phyloP scores from a whole-genome alignment of 2,888 invertebrate genomes.

The Augochlorella aurata region DNA sequence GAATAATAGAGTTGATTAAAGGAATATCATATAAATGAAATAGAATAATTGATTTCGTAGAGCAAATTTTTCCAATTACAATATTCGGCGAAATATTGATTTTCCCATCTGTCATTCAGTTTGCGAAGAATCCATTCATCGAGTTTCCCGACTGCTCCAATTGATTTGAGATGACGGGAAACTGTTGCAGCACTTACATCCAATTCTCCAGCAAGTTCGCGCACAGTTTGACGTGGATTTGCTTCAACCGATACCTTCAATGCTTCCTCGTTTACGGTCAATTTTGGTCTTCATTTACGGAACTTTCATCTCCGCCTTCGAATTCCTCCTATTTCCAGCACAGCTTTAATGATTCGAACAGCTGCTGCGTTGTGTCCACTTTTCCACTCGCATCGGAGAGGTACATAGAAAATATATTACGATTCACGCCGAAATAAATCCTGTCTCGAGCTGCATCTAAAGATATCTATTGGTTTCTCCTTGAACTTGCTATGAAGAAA shows the following conservation, averaged over 20 bases:
- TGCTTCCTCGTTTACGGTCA: conserved; percentile 8
- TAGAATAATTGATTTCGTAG: no score
- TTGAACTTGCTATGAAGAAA: no score
- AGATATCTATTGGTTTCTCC: no score
- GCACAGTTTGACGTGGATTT: conserved; percentile 14
- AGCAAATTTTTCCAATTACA: no score
- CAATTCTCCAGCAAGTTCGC: conserved; percentile 15
- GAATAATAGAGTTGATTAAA: no score
- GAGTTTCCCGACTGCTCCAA: not conserved
- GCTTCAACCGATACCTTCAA: conserved; percentile 14
- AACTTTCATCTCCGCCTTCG: conserved; percentile 13
- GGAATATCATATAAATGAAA: no score
- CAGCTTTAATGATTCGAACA: conserved; percentile 8
- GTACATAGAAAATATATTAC: not conserved
- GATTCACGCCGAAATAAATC: not conserved
- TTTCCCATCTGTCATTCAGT: not conserved
- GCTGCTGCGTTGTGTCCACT: conserved; percentile 13
- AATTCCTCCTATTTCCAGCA: conserved; percentile 18
- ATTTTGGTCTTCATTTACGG: conserved; percentile 16
- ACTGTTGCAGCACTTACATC: conserved; percentile 11
- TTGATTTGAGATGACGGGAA: conserved; percentile 10
- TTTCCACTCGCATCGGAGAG: not conserved
- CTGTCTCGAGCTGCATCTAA: not conserved
- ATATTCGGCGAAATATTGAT: not conserved
- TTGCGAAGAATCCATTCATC: not conserved